Percentiles rank a stretch among this genome's conserved stretches.
phyloP scores from a whole-genome alignment of 2,113 vertebrate species.

The Myotis lucifugus region DNA sequence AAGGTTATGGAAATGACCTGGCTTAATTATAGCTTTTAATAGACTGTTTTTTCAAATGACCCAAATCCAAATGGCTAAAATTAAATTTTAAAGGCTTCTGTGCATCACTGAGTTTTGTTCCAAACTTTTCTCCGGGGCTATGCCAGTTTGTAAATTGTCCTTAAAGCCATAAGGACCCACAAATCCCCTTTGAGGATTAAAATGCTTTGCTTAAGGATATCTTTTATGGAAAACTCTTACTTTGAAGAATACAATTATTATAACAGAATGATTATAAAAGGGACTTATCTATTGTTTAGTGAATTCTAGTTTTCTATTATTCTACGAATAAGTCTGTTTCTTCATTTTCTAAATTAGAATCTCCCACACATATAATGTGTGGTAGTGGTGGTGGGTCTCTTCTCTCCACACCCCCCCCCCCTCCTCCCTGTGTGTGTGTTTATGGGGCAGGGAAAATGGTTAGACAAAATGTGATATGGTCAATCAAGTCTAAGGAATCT shows the following conservation, averaged over 20 bases:
- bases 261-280: background rate
- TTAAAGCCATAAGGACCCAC: background rate
- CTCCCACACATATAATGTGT: background rate
- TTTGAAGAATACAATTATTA: background rate
- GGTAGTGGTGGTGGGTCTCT: background rate
- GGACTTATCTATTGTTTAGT: background rate
- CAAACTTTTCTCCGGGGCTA: background rate
- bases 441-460: fast-evolving
- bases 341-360: conserved; percentile 7
- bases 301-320: conserved; percentile 13
- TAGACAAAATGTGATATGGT: background rate
- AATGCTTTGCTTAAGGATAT: background rate
- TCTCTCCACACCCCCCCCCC: background rate
- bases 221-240: background rate
- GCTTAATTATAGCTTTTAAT: conserved; percentile 4
- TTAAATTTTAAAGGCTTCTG: conserved; percentile 21
- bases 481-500: background rate
- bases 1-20: conserved; percentile 40
- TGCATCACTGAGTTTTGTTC: conserved; percentile 9
- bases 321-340: background rate
- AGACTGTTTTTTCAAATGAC: background rate
- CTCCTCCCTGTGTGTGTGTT: background rate
- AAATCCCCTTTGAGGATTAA: background rate
- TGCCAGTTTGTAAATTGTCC: background rate
- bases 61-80: conserved; percentile 23